These are phyloP conservation scores for Amyelois transitella DNA, from an alignment of 1,140 invertebrate genomes.

Conservation along the genomic window DNA sequence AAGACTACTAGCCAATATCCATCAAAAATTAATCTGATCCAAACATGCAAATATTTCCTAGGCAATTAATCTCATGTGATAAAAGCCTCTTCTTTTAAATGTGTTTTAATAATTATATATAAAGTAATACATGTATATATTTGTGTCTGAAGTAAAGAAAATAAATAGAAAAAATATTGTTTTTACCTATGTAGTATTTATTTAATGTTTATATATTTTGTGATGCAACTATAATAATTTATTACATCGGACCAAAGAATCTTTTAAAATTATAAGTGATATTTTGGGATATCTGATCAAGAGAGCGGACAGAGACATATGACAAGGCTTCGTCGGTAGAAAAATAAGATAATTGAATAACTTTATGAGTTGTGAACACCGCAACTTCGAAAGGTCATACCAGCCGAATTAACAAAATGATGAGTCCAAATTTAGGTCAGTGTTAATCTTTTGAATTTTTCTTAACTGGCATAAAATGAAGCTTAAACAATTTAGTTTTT, in stretches of 20 bases:
- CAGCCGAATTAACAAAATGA: background rate
- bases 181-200: no score
- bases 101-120: no score
- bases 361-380: background rate
- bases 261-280: background rate
- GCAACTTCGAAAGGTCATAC: background rate
- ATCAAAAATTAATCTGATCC: no score
- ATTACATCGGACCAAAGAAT: background rate
- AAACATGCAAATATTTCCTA: no score
- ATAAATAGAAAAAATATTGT: no score
- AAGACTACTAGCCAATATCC: no score
- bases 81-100: no score
- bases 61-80: no score
- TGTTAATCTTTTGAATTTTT: background rate
- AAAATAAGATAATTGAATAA: background rate
- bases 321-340: background rate
- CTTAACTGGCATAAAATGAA: background rate
- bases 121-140: no score
- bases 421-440: background rate
- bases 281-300: background rate
- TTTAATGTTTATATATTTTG: no score
- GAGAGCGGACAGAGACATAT: background rate
- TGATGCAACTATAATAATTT: no score
- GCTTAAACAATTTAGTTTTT: background rate
- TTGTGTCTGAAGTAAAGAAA: no score